phyloP scores from a whole-genome alignment of 1,140 invertebrate genomes.

The Oedothorax gibbosus region DNA sequence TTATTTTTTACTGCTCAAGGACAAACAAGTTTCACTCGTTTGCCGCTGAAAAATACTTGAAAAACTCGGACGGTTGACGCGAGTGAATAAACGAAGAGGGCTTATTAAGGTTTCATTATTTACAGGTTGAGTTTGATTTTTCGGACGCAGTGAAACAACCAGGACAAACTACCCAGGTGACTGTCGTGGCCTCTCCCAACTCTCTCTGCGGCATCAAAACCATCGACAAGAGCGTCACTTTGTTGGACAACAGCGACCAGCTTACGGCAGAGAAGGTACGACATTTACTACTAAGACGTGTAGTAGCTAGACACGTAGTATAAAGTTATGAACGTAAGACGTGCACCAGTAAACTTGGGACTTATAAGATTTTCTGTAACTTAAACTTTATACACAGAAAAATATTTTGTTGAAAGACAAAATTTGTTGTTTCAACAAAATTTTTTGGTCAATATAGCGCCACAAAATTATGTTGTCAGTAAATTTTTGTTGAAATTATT shows the following conservation, averaged over 20 bases:
- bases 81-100: too few species aligned
- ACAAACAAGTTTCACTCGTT: too few species aligned
- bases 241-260: conserved; percentile 69
- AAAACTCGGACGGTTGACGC: too few species aligned
- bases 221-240: conserved; percentile 74
- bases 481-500: too few species aligned
- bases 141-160: conserved; percentile 70
- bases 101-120: neutral
- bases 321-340: neutral
- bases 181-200: conserved; percentile 71
- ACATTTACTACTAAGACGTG: too few species aligned
- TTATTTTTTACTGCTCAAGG: too few species aligned
- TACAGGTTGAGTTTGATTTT: conserved; percentile 70
- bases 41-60: too few species aligned
- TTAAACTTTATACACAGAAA: neutral
- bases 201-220: conserved; percentile 75
- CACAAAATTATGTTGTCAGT: too few species aligned
- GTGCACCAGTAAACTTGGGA: neutral
- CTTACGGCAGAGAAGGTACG: conserved; percentile 30
- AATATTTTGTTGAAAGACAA: too few species aligned
- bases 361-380: neutral
- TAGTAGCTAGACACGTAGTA: neutral
- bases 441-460: too few species aligned
- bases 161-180: conserved; percentile 70
- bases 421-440: too few species aligned